Conservation (phyloP, 2,888 invertebrate species). For the Lottia scabra region DNA sequence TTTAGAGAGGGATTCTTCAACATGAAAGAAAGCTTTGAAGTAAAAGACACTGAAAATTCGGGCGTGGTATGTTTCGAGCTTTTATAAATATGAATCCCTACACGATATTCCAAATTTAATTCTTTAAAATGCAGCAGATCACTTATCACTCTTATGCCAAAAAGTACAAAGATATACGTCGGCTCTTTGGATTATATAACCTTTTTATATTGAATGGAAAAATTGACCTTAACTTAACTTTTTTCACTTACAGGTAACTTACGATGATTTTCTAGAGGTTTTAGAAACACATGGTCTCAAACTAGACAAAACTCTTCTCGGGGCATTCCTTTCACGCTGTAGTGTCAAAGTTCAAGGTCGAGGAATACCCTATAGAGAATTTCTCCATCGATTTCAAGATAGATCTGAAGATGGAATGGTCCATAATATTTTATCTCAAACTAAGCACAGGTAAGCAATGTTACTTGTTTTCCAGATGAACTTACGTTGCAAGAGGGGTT, state of each 20-base stretch:
- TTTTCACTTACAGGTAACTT: constrained; percentile 44
- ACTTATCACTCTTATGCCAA: too few relatives aligned
- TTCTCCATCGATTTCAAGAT: constrained; percentile 69
- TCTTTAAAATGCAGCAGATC: background rate
- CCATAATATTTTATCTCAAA: constrained; percentile 64
- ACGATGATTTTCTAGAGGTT: constrained; percentile 62
- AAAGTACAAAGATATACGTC: too few relatives aligned
- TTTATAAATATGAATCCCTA: too few relatives aligned
- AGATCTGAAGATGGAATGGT: constrained; percentile 67
- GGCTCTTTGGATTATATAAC: too few relatives aligned
- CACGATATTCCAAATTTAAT: too few relatives aligned
- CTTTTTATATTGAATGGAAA: too few relatives aligned
- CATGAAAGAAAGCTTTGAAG: constrained; percentile 64
- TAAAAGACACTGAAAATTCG: constrained; percentile 51
- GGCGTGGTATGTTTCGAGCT: constrained; percentile 61
- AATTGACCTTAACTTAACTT: too few relatives aligned
- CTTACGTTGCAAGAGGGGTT: background rate
- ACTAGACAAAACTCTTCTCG: constrained; percentile 62
- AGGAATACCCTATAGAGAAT: constrained; percentile 66
- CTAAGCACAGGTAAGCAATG: constrained; percentile 59
- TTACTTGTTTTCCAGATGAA: background rate
- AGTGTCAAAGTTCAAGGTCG: constrained; percentile 53
- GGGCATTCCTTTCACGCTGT: constrained; percentile 66
- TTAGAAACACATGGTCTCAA: constrained; percentile 56
- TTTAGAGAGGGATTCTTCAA: constrained; percentile 66